Evolutionary conservation across 1,140 invertebrate species (phyloP).

Genomic region (Polypedilum pembai): DNA sequence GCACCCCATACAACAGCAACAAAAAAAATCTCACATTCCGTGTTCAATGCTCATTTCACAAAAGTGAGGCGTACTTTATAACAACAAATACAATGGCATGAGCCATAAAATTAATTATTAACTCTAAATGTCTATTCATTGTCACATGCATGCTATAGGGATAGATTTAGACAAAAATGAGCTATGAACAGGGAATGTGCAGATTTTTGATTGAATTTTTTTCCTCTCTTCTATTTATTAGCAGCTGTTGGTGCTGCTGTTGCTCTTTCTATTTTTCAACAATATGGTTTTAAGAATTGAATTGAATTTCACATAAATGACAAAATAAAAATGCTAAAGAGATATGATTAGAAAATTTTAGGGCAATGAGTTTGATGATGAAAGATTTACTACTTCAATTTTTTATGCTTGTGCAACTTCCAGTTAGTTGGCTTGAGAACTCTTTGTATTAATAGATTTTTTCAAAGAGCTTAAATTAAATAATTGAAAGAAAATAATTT

Average conservation of each 20-base stretch:
- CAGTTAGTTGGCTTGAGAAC: too few relatives aligned
- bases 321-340: too few relatives aligned
- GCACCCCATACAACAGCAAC: background rate
- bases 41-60: conserved; percentile 6
- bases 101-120: conserved; percentile 19
- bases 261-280: background rate
- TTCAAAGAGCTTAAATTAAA: too few relatives aligned
- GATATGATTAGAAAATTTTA: too few relatives aligned
- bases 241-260: background rate
- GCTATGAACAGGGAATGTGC: background rate
- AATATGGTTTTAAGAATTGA: background rate
- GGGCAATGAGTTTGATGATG: too few relatives aligned
- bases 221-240: conserved; percentile 6
- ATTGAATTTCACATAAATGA: background rate
- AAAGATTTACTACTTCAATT: too few relatives aligned
- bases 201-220: background rate
- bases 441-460: too few relatives aligned
- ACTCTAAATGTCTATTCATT: conserved; percentile 9
- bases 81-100: background rate
- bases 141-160: background rate
- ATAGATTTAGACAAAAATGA: background rate
- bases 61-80: background rate
- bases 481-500: too few relatives aligned
- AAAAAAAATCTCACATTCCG: background rate
- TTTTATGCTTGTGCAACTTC: too few relatives aligned